Evolutionary conservation across 2,113 vertebrate species (phyloP).

Genomic region (Noctilio leporinus): DNA sequence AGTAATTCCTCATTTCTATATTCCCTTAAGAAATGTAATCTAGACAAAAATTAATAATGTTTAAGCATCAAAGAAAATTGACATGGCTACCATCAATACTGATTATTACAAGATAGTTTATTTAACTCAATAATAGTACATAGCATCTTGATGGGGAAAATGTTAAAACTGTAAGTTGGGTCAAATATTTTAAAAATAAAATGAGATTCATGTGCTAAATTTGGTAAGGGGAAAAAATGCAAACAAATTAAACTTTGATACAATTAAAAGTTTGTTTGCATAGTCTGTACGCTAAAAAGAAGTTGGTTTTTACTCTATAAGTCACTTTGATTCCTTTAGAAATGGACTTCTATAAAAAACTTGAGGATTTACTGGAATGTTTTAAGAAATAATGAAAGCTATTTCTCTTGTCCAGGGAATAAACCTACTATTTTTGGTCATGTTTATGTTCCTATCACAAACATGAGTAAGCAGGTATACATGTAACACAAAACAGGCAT

Average conservation of each 20-base stretch:
- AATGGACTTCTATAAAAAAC: not conserved
- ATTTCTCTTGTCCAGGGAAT: not conserved
- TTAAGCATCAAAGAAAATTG: not conserved
- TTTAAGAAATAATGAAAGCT: not conserved
- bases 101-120: not conserved
- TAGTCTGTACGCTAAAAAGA: slow-evolving; percentile 4
- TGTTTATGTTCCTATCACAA: not conserved
- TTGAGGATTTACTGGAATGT: not conserved
- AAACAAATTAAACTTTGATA: not conserved
- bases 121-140: not conserved
- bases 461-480: not conserved
- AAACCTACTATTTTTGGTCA: not conserved
- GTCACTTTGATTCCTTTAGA: slow-evolving; percentile 20
- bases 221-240: not conserved
- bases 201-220: not conserved
- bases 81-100: not conserved
- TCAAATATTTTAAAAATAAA: slow-evolving; percentile 29
- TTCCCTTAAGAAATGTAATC: not conserved
- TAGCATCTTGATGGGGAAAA: not conserved
- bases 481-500: not conserved
- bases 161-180: not conserved
- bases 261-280: slow-evolving; percentile 17
- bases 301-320: not conserved
- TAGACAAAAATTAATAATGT: slow-evolving; percentile 16
- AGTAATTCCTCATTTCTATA: not conserved